Percentiles rank a stretch among this genome's conserved stretches.
phyloP scores from a whole-genome alignment of 2,113 vertebrate genomes.

The Rhagologus leucostigma region DNA sequence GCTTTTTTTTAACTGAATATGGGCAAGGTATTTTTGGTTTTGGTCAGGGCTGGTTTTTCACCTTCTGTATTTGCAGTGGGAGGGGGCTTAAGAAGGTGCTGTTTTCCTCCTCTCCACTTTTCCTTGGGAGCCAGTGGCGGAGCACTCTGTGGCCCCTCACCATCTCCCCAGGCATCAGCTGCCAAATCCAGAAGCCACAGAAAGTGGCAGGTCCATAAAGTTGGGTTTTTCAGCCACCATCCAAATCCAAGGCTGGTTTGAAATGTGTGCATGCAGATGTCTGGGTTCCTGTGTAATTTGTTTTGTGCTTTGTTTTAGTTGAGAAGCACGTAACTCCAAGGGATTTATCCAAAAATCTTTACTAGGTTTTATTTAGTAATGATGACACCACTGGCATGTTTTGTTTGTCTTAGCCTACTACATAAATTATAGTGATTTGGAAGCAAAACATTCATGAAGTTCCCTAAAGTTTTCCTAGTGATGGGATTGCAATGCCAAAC shows the following conservation, averaged over 20 bases:
- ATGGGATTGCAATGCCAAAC: neutral
- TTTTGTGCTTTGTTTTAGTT: neutral
- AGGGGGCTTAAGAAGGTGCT: neutral
- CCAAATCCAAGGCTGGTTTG: neutral
- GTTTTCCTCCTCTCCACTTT: neutral
- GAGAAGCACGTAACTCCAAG: neutral
- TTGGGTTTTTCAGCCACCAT: neutral
- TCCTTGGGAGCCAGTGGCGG: neutral
- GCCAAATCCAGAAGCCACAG: neutral
- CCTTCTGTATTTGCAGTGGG: neutral
- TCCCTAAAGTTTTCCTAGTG: neutral
- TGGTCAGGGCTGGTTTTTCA: neutral
- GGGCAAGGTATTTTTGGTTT: neutral
- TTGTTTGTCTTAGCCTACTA: neutral
- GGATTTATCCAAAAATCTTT: neutral
- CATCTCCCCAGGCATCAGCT: rapidly evolving
- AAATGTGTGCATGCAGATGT: neutral
- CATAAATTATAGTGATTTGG: neutral
- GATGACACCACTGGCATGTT: neutral
- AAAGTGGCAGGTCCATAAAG: neutral
- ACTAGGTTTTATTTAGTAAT: neutral
- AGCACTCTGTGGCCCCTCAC: rapidly evolving
- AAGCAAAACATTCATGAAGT: neutral
- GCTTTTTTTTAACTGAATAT: neutral
- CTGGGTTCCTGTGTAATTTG: neutral